Conservation (phyloP, 1,140 invertebrate species). For the Apis laboriosa region DNA sequence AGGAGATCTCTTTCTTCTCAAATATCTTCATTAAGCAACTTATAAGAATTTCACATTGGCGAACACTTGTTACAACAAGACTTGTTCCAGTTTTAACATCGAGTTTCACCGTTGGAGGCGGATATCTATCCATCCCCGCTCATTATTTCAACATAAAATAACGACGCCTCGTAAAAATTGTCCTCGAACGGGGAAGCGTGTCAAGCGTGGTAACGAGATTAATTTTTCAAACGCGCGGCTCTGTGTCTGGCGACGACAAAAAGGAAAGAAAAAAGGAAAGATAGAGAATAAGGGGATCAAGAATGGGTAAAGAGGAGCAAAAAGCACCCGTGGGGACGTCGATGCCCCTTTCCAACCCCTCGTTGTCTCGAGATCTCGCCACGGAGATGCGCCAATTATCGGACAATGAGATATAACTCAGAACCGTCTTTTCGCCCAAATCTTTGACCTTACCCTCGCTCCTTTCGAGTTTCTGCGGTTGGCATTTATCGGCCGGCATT, state of each 20-base stretch:
- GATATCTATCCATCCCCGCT: neutral
- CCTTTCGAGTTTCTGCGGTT: constrained; percentile 19
- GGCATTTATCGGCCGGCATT: constrained; percentile 12
- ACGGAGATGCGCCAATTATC: constrained; percentile 52
- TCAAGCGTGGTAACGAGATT: constrained; percentile 3
- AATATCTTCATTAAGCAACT: no score
- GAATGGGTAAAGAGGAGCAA: neutral
- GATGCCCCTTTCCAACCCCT: neutral
- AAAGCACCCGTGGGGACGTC: constrained; percentile 5
- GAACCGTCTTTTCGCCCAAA: constrained; percentile 32
- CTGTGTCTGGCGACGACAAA: neutral
- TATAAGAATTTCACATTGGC: no score
- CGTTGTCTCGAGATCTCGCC: constrained; percentile 26
- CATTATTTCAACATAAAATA: constrained; percentile 17
- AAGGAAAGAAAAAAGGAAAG: no score
- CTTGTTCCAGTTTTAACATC: neutral
- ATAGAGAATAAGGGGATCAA: neutral
- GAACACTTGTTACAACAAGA: neutral
- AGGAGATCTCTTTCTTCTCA: no score
- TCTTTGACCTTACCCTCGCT: neutral
- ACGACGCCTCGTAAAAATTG: constrained; percentile 3
- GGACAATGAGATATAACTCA: constrained; percentile 24
- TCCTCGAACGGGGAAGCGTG: neutral
- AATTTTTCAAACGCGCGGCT: constrained; percentile 21
- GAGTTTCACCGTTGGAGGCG: neutral